Percentiles rank a stretch among this genome's conserved stretches.
These are phyloP conservation scores for Gorsachius goisagi DNA, from an alignment of 2,113 vertebrate genomes.

Conservation along the genomic window DNA sequence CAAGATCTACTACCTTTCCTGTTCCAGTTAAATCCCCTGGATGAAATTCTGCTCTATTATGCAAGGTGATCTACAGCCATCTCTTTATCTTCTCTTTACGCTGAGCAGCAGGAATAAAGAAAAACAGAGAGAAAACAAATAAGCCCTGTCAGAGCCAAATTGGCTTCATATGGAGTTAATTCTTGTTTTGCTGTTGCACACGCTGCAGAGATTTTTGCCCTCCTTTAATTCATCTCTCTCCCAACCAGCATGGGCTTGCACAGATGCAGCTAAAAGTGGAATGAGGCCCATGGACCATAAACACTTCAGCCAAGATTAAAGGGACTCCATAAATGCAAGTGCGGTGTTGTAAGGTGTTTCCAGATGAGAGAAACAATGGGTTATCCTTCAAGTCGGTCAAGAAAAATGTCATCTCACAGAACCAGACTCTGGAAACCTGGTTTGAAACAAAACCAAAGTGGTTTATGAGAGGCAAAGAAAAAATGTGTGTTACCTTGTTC, in stretches of 20 bases:
- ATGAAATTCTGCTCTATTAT: neutral
- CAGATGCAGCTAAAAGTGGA: neutral
- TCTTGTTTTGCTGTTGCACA: conserved; percentile 1
- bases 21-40: neutral
- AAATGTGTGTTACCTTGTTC: neutral
- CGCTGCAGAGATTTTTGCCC: neutral
- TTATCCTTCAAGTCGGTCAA: neutral
- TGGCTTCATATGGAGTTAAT: conserved; percentile 32
- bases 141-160: neutral
- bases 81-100: neutral
- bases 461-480: neutral
- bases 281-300: neutral
- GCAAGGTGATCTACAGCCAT: neutral
- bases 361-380: neutral
- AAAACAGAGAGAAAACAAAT: no score
- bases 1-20: neutral
- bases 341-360: conserved; percentile 1
- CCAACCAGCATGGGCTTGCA: neutral
- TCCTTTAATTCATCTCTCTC: neutral
- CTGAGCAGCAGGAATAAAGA: no score
- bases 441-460: neutral
- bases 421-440: neutral
- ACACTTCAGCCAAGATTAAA: conserved; percentile 28
- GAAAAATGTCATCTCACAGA: neutral
- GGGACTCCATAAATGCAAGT: neutral